Evolutionary conservation across 2,888 invertebrate genomes (phyloP).

Genomic region (Onchidella celtica): DNA sequence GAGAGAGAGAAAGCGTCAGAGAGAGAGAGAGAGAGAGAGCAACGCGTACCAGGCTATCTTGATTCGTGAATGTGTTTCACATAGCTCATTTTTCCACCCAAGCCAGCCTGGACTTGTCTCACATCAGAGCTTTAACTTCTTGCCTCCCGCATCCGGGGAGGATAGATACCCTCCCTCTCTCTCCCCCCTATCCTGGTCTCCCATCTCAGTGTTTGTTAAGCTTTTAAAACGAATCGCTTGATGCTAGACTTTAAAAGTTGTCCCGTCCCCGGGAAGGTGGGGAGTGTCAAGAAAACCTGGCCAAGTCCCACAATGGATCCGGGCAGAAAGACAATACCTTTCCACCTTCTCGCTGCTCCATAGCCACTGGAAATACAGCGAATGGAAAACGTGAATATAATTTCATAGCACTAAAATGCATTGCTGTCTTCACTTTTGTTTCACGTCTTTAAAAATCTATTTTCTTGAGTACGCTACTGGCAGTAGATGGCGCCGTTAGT

Average conservation of each 20-base stretch:
- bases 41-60: background rate
- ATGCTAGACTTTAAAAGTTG: no score
- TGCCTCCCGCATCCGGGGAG: slow-evolving; percentile 23
- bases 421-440: no score
- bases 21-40: slow-evolving; percentile 39
- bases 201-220: slow-evolving; percentile 33
- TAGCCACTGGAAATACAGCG: no score
- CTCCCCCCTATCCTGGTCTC: no score
- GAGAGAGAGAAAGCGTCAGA: slow-evolving; percentile 41
- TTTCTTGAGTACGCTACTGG: no score
- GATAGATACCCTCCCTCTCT: background rate
- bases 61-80: background rate
- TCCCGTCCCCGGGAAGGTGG: background rate
- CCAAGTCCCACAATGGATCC: slow-evolving; percentile 2
- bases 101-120: background rate
- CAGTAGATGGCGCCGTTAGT: no score
- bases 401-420: no score
- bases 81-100: background rate
- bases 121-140: background rate
- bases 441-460: no score
- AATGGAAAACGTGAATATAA: no score
- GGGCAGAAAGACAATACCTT: background rate
- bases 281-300: slow-evolving; percentile 29
- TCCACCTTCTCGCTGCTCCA: no score
- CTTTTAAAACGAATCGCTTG: no score